Conservation (phyloP, 2,888 invertebrate genomes). For the Sisyra terminalis region DNA sequence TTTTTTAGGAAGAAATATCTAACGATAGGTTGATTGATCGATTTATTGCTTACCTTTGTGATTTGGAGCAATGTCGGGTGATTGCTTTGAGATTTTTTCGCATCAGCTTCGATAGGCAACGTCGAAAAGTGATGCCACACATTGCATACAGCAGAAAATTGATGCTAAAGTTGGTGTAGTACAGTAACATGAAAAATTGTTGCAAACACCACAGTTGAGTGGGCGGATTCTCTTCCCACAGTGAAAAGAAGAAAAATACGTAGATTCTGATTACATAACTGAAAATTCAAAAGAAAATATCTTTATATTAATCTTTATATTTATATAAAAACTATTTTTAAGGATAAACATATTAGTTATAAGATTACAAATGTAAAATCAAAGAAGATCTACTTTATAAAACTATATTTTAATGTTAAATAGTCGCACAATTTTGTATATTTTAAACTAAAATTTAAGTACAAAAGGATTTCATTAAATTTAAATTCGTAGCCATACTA, state of each 20-base stretch:
- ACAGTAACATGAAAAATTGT: conserved; percentile 41
- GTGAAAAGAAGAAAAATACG: conserved; percentile 30
- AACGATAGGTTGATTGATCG: no score
- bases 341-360: no score
- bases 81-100: conserved; percentile 27
- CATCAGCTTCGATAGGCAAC: conserved; percentile 33
- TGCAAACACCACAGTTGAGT: conserved; percentile 33
- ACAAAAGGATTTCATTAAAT: no score
- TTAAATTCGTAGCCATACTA: no score
- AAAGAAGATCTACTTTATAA: no score
- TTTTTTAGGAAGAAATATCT: no score
- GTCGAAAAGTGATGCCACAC: conserved; percentile 40
- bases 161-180: conserved; percentile 47
- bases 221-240: conserved; percentile 26
- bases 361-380: no score
- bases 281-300: conserved; percentile 17
- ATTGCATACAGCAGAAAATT: conserved; percentile 45
- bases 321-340: background rate
- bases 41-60: conserved; percentile 10
- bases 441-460: no score
- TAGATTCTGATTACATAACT: conserved; percentile 37
- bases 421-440: no score
- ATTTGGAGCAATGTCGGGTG: conserved; percentile 17
- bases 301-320: conserved; percentile 1
- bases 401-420: no score